These are phyloP conservation scores for Raphicerus campestris DNA, from an alignment of 2,113 vertebrate genomes.

Conservation along the genomic window DNA sequence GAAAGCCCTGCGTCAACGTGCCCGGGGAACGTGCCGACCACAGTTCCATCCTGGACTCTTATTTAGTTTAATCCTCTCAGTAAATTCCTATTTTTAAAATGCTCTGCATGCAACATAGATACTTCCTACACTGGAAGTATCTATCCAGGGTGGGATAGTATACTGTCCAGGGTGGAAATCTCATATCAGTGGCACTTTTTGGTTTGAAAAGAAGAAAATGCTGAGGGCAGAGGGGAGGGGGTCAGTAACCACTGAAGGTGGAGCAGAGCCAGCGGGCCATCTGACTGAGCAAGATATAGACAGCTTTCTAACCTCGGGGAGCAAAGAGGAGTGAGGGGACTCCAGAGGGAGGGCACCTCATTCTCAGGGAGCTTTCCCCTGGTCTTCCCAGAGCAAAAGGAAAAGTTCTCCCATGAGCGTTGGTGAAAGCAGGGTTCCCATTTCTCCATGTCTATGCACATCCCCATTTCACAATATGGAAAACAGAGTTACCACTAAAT, in stretches of 20 bases:
- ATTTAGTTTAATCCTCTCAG: background rate
- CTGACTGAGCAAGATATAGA: background rate
- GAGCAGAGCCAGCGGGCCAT: background rate
- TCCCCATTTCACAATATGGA: background rate
- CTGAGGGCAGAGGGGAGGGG: background rate
- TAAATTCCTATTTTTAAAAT: slow-evolving; percentile 28
- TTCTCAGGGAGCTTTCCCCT: background rate
- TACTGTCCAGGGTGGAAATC: background rate
- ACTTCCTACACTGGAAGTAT: background rate
- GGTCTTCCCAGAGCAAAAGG: background rate
- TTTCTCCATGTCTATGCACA: background rate
- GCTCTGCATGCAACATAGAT: background rate
- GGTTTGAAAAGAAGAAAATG: background rate
- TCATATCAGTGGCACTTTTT: background rate
- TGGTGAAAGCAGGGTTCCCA: background rate
- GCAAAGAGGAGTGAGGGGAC: background rate
- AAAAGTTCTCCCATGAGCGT: background rate
- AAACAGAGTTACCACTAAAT: background rate
- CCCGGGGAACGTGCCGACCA: background rate
- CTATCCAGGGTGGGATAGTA: too few relatives aligned
- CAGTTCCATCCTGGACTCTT: background rate
- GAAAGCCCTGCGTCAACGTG: background rate
- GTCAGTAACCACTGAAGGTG: background rate
- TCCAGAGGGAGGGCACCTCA: background rate
- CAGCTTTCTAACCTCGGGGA: background rate